These are phyloP conservation scores for Bubo scandiacus DNA, from an alignment of 2,113 vertebrate genomes.

Conservation along the genomic window DNA sequence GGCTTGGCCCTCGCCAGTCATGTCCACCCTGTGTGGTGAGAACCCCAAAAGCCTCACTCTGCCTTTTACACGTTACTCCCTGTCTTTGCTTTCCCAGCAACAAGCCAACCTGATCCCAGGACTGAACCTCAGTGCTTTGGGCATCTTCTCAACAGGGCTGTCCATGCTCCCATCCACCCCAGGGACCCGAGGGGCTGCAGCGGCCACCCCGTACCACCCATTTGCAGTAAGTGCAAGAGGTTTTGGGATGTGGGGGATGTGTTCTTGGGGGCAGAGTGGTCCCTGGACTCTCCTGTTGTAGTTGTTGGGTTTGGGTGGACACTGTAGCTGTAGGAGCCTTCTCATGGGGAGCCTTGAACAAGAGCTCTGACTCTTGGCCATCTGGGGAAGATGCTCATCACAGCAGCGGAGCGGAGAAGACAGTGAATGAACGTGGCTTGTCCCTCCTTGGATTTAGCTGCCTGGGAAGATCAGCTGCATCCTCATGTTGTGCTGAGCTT, in stretches of 20 bases:
- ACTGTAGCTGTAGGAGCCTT: background rate
- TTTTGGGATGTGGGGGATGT: background rate
- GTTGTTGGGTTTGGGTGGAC: background rate
- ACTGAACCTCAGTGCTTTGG: constrained; percentile 90
- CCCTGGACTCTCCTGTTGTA: background rate
- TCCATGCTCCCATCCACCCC: constrained; percentile 82
- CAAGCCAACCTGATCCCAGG: constrained; percentile 94
- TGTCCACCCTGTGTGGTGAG: rapidly evolving
- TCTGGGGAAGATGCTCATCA: background rate
- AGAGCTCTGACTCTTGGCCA: background rate
- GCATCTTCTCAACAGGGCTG: constrained; percentile 92
- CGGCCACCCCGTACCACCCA: constrained; percentile 81
- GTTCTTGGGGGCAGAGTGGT: background rate
- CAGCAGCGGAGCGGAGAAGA: background rate
- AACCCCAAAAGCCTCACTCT: background rate
- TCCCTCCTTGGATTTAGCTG: background rate
- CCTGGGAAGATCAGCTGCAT: background rate
- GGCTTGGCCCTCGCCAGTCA: rapidly evolving
- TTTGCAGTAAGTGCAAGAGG: constrained; percentile 82
- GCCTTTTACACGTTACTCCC: background rate
- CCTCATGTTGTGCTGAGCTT: background rate
- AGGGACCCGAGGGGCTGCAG: constrained; percentile 77
- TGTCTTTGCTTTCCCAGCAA: constrained; percentile 78
- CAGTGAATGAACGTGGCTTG: background rate
- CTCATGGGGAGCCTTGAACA: background rate